Evolutionary conservation across 2,888 invertebrate genomes (phyloP).

Genomic region (Drosophila cognata): DNA sequence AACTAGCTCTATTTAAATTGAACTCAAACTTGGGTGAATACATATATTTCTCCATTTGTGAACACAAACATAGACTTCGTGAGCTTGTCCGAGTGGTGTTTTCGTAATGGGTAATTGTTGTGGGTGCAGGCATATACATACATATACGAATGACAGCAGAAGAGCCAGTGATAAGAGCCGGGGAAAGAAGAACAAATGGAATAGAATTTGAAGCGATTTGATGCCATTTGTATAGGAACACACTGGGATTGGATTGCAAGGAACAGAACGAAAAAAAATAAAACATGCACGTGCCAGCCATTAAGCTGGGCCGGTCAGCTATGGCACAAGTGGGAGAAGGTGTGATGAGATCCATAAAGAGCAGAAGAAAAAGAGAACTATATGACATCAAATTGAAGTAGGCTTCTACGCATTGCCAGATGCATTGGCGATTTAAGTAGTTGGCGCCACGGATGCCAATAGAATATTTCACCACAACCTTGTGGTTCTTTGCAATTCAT

Average conservation of each 20-base stretch:
- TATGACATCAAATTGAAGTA: conserved; percentile 69
- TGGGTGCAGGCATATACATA: conserved; percentile 56
- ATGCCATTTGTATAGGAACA: conserved; percentile 40
- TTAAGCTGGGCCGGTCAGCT: conserved; percentile 42
- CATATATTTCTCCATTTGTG: conserved; percentile 42
- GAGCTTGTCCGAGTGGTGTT: conserved; percentile 44
- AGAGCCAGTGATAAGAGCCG: conserved; percentile 54
- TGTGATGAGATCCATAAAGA: conserved; percentile 56
- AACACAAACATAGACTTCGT: conserved; percentile 45
- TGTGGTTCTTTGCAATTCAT: conserved; percentile 71
- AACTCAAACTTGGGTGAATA: conserved; percentile 28
- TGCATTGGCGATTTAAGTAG: conserved; percentile 71
- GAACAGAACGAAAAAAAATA: conserved; percentile 47
- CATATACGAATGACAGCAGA: conserved; percentile 57
- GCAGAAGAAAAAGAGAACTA: conserved; percentile 39
- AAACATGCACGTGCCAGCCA: conserved; percentile 67
- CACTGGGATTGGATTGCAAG: conserved; percentile 57
- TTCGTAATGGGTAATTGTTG: conserved; percentile 54
- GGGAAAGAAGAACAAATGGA: conserved; percentile 43
- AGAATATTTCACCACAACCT: conserved; percentile 69
- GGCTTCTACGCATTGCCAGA: conserved; percentile 68
- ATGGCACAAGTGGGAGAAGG: conserved; percentile 48
- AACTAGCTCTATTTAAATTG: conserved; percentile 23
- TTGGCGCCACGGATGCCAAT: conserved; percentile 62
- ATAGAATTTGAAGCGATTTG: conserved; percentile 44